Evolutionary conservation across 92 coral and sea anemone species (phyloP).

Genomic region (Epizoanthus illoricatus): DNA sequence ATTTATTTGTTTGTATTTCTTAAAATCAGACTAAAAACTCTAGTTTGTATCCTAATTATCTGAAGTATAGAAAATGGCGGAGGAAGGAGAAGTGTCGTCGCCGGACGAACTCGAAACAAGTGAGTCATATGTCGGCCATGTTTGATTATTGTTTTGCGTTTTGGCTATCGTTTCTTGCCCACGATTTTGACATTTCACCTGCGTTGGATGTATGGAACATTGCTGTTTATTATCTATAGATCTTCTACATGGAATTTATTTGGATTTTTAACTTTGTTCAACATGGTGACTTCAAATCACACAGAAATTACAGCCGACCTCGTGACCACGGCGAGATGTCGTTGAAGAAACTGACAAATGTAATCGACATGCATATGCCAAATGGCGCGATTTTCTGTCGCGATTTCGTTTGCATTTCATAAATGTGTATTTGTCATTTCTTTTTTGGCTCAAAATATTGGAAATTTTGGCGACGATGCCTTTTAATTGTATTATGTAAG

Average conservation of each 20-base stretch:
- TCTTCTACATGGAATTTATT: not conserved
- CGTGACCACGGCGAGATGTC: not conserved
- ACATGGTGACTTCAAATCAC: not conserved
- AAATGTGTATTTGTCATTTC: not conserved
- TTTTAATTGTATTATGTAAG: too few species aligned
- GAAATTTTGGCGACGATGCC: too few species aligned
- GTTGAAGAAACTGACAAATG: constrained; percentile 6
- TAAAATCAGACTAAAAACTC: not conserved
- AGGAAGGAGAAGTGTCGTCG: constrained; percentile 97
- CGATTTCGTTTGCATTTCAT: not conserved
- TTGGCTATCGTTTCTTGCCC: not conserved
- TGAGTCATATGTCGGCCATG: constrained; percentile 51
- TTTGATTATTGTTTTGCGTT: not conserved
- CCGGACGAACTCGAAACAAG: constrained; percentile 95
- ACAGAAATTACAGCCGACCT: not conserved
- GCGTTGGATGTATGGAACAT: not conserved
- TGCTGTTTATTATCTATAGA: not conserved
- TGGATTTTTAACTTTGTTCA: not conserved
- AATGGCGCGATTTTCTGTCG: constrained; percentile 1
- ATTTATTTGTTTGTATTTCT: not conserved
- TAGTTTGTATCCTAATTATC: not conserved
- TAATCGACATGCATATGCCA: not conserved
- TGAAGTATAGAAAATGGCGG: constrained; percentile 60
- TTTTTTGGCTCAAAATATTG: too few species aligned
- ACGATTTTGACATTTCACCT: not conserved